phyloP scores from a whole-genome alignment of 1,140 invertebrate species.

The Harpegnathos saltator region DNA sequence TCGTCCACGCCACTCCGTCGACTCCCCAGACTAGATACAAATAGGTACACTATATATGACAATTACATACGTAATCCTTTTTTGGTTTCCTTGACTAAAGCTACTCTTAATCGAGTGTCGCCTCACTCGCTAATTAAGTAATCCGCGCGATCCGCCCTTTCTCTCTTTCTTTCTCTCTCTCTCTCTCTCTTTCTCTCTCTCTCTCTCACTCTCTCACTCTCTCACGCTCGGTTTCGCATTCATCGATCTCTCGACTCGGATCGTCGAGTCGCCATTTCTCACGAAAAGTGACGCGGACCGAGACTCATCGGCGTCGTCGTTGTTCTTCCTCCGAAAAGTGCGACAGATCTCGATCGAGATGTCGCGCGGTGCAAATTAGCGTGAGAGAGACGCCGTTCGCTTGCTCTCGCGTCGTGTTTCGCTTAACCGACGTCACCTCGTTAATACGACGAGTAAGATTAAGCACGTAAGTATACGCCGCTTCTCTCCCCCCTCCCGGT shows the following conservation, averaged over 20 bases:
- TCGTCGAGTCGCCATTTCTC: no score
- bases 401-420: no score
- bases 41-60: constrained; percentile 79
- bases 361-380: constrained; percentile 7
- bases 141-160: constrained; percentile 3
- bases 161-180: constrained; percentile 4
- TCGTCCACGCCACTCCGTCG: constrained; percentile 47
- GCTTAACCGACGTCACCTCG: constrained; percentile 16
- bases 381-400: constrained; percentile 29
- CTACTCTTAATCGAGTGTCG: constrained; percentile 51
- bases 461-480: no score
- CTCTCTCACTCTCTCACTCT: constrained; percentile 14
- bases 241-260: no score
- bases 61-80: constrained; percentile 59
- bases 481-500: neutral
- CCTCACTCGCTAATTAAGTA: constrained; percentile 39
- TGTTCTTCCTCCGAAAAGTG: neutral
- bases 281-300: no score
- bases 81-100: constrained; percentile 48
- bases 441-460: neutral
- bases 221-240: no score
- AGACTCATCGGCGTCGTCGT: no score
- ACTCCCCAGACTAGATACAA: constrained; percentile 83
- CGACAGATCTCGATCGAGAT: neutral
- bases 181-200: constrained; percentile 8